Evolutionary conservation across 1,140 invertebrate genomes (phyloP).

Genomic region (Pollicipes pollicipes): DNA sequence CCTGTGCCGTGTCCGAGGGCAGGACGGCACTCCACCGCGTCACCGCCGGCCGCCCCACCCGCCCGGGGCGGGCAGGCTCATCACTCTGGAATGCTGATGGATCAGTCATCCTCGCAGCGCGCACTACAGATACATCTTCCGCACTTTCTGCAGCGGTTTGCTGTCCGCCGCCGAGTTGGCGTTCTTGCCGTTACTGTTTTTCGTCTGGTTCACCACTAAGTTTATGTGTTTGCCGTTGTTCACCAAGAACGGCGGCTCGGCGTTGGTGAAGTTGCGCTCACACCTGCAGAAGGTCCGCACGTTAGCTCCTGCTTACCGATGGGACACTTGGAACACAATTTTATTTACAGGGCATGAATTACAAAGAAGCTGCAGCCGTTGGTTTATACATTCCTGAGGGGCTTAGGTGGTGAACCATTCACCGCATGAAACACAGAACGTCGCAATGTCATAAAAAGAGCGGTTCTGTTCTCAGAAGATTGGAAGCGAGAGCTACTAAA

Average conservation of each 20-base stretch:
- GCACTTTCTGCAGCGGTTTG: constrained; percentile 23
- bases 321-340: background rate
- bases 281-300: background rate
- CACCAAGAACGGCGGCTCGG: background rate
- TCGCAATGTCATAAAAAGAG: background rate
- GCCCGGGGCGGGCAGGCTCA: background rate
- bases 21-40: background rate
- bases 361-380: background rate
- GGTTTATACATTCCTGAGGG: background rate
- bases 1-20: too few relatives aligned
- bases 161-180: constrained; percentile 24
- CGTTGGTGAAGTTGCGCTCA: background rate
- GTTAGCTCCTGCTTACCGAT: background rate
- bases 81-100: background rate
- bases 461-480: too few relatives aligned
- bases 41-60: too few relatives aligned
- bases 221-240: background rate
- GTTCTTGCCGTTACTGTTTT: constrained; percentile 20
- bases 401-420: background rate
- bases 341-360: background rate
- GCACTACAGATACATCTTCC: constrained; percentile 24
- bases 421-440: background rate
- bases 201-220: background rate
- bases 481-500: too few relatives aligned
- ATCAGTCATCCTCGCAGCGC: background rate